These are phyloP conservation scores for Therioaphis trifolii DNA, from an alignment of 2,888 invertebrate species.

Conservation along the genomic window DNA sequence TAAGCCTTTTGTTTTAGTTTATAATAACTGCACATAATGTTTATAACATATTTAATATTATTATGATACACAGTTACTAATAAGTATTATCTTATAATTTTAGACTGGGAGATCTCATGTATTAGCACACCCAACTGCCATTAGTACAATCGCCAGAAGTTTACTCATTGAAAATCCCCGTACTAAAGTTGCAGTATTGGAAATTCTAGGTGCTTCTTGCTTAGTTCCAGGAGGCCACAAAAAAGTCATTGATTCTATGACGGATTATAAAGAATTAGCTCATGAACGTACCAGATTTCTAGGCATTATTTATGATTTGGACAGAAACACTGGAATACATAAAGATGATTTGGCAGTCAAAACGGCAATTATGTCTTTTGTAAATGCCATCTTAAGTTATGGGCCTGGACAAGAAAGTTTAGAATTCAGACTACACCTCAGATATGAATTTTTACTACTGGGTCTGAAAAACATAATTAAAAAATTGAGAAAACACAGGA, in stretches of 20 bases:
- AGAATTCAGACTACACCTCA: slow-evolving; percentile 92
- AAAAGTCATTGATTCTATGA: slow-evolving; percentile 93
- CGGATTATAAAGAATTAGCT: slow-evolving; percentile 93
- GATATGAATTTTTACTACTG: slow-evolving; percentile 96
- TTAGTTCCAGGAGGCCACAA: slow-evolving; percentile 96
- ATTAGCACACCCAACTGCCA: slow-evolving; percentile 91
- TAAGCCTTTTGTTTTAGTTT: too few species aligned
- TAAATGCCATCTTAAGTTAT: slow-evolving; percentile 95
- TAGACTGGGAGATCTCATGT: slow-evolving; percentile 97
- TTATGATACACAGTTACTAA: too few species aligned
- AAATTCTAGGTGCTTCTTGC: slow-evolving; percentile 96
- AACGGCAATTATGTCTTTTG: slow-evolving; percentile 97
- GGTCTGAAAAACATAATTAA: slow-evolving; percentile 97
- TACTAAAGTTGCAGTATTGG: slow-evolving; percentile 94
- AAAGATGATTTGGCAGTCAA: slow-evolving; percentile 92
- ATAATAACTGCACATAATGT: too few species aligned
- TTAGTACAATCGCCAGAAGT: slow-evolving; percentile 93
- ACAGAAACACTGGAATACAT: slow-evolving; percentile 89
- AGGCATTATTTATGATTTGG: slow-evolving; percentile 90
- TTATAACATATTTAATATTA: too few species aligned
- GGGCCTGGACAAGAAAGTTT: slow-evolving; percentile 95
- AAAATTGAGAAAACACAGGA: slow-evolving; percentile 90
- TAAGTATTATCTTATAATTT: slow-evolving; percentile 66
- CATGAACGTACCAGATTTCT: slow-evolving; percentile 94
- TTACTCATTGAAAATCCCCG: slow-evolving; percentile 92